These are phyloP conservation scores for Notodonta ziczac DNA, from an alignment of 2,888 invertebrate genomes.

Conservation along the genomic window DNA sequence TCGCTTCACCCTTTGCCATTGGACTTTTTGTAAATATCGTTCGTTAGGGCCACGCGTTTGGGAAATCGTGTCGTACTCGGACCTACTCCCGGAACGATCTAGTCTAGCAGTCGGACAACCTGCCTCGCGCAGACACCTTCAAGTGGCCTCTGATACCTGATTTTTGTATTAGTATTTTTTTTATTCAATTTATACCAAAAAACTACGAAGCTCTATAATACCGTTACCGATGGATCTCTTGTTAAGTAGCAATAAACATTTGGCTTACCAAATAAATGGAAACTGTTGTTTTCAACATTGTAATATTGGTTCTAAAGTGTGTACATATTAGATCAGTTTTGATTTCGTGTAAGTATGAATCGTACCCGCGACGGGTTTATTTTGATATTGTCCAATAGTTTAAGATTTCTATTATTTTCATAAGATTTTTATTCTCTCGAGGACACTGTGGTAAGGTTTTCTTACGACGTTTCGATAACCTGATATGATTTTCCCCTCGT, in stretches of 20 bases:
- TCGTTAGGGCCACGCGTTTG: slow-evolving; percentile 38
- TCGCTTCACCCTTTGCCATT: slow-evolving; percentile 55
- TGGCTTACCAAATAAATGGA: slow-evolving; percentile 74
- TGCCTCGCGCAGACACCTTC: slow-evolving; percentile 20
- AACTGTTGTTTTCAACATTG: slow-evolving; percentile 62
- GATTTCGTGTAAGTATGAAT: slow-evolving; percentile 58
- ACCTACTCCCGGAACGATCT: slow-evolving; percentile 68
- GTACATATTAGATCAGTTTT: slow-evolving; percentile 72
- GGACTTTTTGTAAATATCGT: slow-evolving; percentile 74
- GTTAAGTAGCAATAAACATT: slow-evolving; percentile 67
- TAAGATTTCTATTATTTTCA: slow-evolving; percentile 55
- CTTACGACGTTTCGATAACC: slow-evolving; percentile 42
- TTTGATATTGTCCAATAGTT: slow-evolving; percentile 71
- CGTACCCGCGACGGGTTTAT: slow-evolving; percentile 61
- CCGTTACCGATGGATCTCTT: slow-evolving; percentile 84
- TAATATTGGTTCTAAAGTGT: slow-evolving; percentile 70
- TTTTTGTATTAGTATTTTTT: slow-evolving; percentile 59
- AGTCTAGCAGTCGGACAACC: slow-evolving; percentile 56
- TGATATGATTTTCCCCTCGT: slow-evolving; percentile 61
- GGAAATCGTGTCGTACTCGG: slow-evolving; percentile 17
- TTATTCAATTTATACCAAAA: slow-evolving; percentile 83
- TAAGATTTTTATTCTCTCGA: slow-evolving; percentile 40
- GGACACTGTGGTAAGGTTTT: slow-evolving; percentile 14
- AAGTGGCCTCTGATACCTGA: slow-evolving; percentile 71
- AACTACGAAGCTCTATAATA: slow-evolving; percentile 76